Evolutionary conservation across 2,888 invertebrate species (phyloP).

Genomic region (Ornithoptera priamus): DNA sequence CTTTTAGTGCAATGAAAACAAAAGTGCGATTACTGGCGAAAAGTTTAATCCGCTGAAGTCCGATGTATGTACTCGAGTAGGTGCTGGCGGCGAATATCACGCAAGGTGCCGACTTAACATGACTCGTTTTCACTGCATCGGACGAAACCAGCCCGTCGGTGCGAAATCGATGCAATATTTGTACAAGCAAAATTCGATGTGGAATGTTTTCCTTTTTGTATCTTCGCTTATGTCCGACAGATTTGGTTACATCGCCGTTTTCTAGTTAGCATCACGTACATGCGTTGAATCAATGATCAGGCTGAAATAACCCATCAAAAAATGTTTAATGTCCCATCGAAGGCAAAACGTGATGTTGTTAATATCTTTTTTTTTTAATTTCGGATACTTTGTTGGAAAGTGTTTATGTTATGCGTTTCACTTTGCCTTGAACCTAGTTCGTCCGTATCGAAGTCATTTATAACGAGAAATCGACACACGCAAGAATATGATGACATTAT

Average conservation of each 20-base stretch:
- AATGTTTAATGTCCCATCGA: background rate
- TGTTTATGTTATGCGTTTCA: conserved; percentile 11
- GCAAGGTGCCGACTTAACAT: conserved; percentile 50
- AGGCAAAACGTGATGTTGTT: background rate
- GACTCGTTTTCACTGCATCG: conserved; percentile 30
- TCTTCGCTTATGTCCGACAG: conserved; percentile 33
- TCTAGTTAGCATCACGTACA: conserved; percentile 13
- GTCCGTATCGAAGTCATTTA: conserved; percentile 15
- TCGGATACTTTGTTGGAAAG: conserved; percentile 1
- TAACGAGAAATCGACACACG: conserved; percentile 6
- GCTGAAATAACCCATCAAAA: background rate
- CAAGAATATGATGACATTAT: conserved; percentile 7
- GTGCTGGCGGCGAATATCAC: conserved; percentile 63
- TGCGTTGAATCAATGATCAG: background rate
- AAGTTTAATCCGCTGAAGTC: conserved; percentile 52
- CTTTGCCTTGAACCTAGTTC: conserved; percentile 14
- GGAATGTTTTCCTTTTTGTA: conserved; percentile 61
- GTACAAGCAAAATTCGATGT: conserved; percentile 55
- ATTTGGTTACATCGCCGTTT: conserved; percentile 27
- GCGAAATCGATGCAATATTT: conserved; percentile 67
- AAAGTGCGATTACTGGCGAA: conserved; percentile 44
- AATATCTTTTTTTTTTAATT: background rate
- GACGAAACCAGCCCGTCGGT: conserved; percentile 51
- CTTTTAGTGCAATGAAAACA: conserved; percentile 56
- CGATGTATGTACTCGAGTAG: conserved; percentile 60